Conservation (phyloP, 2,797 vertebrate species). For the Argentina silus region DNA sequence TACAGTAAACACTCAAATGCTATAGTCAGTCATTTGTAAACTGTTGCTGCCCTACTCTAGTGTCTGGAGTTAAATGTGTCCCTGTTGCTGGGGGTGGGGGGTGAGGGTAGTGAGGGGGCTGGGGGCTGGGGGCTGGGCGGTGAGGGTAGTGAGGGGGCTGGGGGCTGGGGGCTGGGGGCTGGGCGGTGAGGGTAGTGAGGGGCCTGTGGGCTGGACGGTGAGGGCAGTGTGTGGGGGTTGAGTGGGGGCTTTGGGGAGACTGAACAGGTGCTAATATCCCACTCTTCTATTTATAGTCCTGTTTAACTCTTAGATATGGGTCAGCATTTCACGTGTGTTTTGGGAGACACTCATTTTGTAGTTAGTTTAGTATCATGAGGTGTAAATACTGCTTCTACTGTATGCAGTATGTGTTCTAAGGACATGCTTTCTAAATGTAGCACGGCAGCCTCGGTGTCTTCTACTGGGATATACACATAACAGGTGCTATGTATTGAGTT, state of each 20-base stretch:
- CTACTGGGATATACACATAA: too few species aligned
- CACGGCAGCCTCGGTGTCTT: too few species aligned
- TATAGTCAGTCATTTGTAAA: conserved; percentile 22
- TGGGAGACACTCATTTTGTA: neutral
- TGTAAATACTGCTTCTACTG: too few species aligned
- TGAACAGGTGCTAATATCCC: conserved; percentile 61
- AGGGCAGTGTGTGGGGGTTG: conserved; percentile 1
- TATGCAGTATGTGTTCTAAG: too few species aligned
- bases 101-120: conserved; percentile 36
- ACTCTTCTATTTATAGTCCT: conserved; percentile 56
- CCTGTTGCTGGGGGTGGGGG: conserved; percentile 45
- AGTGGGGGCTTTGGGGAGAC: neutral
- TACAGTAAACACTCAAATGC: neutral
- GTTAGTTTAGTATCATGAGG: neutral
- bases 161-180: conserved; percentile 7
- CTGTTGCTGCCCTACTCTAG: conserved; percentile 30
- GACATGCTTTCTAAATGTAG: too few species aligned
- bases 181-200: neutral
- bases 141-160: conserved; percentile 18
- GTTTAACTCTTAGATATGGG: conserved; percentile 18
- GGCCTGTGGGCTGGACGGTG: neutral
- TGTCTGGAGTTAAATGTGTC: conserved; percentile 63
- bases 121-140: neutral
- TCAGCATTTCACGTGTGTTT: conserved; percentile 29
- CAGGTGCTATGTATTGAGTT: too few species aligned